These are phyloP conservation scores for Platyscapa corneri DNA, from an alignment of 1,140 invertebrate species.

Conservation along the genomic window DNA sequence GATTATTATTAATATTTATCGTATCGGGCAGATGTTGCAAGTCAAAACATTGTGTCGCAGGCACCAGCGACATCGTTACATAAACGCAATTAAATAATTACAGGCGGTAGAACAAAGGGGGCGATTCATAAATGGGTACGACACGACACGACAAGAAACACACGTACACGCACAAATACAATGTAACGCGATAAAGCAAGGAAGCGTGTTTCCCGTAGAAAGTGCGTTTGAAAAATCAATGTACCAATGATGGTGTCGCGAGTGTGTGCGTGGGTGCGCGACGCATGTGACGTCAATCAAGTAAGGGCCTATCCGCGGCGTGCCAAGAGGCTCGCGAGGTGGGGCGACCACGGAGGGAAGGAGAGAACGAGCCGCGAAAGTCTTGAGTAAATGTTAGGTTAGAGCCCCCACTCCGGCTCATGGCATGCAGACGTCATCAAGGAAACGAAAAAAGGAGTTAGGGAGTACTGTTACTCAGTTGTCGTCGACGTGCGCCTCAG, in stretches of 20 bases:
- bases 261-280: not conserved
- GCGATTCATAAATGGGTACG: not conserved
- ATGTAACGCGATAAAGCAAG: not conserved
- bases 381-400: slow-evolving; percentile 30
- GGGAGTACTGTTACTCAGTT: slow-evolving; percentile 34
- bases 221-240: slow-evolving; percentile 33
- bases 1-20: too few species aligned
- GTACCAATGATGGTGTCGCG: too few species aligned
- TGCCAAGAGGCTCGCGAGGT: too few species aligned
- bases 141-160: not conserved
- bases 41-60: not conserved
- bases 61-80: not conserved
- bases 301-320: not conserved
- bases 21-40: not conserved
- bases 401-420: not conserved
- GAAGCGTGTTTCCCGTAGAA: slow-evolving; percentile 32
- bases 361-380: not conserved
- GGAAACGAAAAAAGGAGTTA: slow-evolving; percentile 33
- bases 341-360: not conserved
- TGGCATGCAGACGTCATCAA: slow-evolving; percentile 41
- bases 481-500: slow-evolving; percentile 18
- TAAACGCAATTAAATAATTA: not conserved
- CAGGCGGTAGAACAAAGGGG: not conserved
- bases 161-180: too few species aligned
- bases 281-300: slow-evolving; percentile 21